Evolutionary conservation across 2,797 vertebrate species (phyloP), one percentile per base, ranked within the genome.

Genomic region (Harpagifer antarcticus): DNA sequence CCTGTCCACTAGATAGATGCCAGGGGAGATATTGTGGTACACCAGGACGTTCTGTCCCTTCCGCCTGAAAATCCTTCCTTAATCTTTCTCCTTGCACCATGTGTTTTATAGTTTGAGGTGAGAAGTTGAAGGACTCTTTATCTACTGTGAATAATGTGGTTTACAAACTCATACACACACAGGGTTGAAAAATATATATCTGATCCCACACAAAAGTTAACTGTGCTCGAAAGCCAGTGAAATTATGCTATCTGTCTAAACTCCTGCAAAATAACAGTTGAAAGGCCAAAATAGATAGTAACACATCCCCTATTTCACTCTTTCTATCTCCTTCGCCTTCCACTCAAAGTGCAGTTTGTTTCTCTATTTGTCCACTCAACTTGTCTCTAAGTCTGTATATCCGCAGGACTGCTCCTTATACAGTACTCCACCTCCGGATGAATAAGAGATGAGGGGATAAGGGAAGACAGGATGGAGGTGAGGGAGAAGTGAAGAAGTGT

Each of bases 371-470:
- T 83, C 72, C 44, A n/a, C 17, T 71, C 47, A 68, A 74, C 67
- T 73, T 76, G 70, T 76, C 81, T 73, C 64, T 86, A 86, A 86
- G 66, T 86, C 76, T 14, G 60, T 88, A 83, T 76, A 66, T 88
- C 66, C 31, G 50, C 85, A 85, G 82, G 89, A 72, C 83, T 81
- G 83, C 86, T 83, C 74, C 89, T 94, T 93, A 93, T 93, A 91
- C 91, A 91, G 84, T 86, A 90, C 88, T 91, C 90, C 85, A 58
- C 74, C 76, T 47, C 13, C 3, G 10, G 56, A 88, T 95, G 75
- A 94, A 95, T 95, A 91, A 94, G 86, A 90, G 64, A 94, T 94
- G 91, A 87, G 77, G 75, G 58, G 76, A 84, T 72, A 76, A 79
- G 72, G 57, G 62, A 53, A 79, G 56, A 75, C 79, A 75, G 62